A percentile compares a stretch with the other conserved stretches of the same genome.
Conservation (phyloP, 2,888 invertebrate species). For the Erynnis tages region DNA sequence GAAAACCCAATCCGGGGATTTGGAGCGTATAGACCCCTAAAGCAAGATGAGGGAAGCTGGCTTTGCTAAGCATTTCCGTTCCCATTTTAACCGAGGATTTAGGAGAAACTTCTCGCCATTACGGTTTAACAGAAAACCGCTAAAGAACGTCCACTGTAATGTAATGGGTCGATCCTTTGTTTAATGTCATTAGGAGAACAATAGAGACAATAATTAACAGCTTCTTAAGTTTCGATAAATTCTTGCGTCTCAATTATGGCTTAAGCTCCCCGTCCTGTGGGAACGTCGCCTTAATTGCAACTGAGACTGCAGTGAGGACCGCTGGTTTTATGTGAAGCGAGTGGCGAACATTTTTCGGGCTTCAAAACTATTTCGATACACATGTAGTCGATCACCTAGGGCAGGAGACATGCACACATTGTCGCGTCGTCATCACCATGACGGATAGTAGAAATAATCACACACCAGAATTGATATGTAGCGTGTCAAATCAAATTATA, state of each 20-base stretch:
- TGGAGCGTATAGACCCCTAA: conserved; percentile 4
- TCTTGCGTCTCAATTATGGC: conserved; percentile 33
- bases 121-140: conserved; percentile 10
- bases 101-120: conserved; percentile 3
- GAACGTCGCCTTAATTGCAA: conserved; percentile 21
- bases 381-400: too few relatives aligned
- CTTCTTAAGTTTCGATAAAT: conserved; percentile 35
- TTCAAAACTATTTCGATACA: too few relatives aligned
- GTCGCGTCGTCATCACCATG: too few relatives aligned
- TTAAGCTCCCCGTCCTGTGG: conserved; percentile 19
- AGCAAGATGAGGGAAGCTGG: conserved; percentile 5
- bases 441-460: too few relatives aligned
- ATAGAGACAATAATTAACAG: conserved; percentile 33
- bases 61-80: conserved; percentile 13
- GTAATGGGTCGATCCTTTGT: conserved; percentile 6
- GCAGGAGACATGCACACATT: too few relatives aligned
- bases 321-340: neutral
- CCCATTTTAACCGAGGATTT: conserved; percentile 14
- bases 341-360: too few relatives aligned
- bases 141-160: neutral
- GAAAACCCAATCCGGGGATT: conserved; percentile 11
- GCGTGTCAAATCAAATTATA: too few relatives aligned
- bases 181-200: conserved; percentile 25
- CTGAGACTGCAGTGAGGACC: conserved; percentile 6
- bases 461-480: too few relatives aligned